Percentiles rank a stretch among this genome's conserved stretches.
Evolutionary conservation across 1,140 invertebrate species (phyloP).

Genomic region (Zaprionus nigranus): DNA sequence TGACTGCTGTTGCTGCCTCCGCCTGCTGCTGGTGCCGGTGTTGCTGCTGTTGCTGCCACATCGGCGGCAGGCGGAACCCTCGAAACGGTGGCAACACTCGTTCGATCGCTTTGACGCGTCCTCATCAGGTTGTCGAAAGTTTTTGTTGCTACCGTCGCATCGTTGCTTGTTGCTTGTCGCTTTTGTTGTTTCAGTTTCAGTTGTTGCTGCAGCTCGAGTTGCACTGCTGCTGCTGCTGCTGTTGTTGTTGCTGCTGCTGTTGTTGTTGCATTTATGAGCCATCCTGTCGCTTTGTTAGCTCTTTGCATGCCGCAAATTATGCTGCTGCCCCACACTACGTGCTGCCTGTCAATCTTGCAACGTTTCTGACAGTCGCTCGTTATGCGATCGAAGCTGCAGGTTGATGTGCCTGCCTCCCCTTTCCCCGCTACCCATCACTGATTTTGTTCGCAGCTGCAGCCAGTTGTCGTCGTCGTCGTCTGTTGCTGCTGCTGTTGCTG

Average conservation of each 20-base stretch:
- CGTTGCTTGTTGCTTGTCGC: slow-evolving; percentile 1
- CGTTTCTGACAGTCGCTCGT: slow-evolving; percentile 34
- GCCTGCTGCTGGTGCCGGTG: not conserved
- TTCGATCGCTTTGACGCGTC: slow-evolving; percentile 79
- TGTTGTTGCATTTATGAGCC: slow-evolving; percentile 30
- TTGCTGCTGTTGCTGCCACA: slow-evolving; percentile 15
- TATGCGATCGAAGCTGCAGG: slow-evolving; percentile 44
- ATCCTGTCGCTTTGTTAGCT: slow-evolving; percentile 75
- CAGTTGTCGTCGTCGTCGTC: slow-evolving; percentile 39
- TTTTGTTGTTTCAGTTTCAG: not conserved
- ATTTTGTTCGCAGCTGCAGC: slow-evolving; percentile 36
- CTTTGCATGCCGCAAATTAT: slow-evolving; percentile 82
- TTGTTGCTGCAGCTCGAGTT: slow-evolving; percentile 1
- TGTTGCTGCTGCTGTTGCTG: not conserved
- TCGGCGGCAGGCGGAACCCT: slow-evolving; percentile 20
- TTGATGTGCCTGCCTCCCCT: slow-evolving; percentile 7
- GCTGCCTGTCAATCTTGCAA: slow-evolving; percentile 29
- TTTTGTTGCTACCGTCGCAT: slow-evolving; percentile 13
- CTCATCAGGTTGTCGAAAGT: slow-evolving; percentile 76
- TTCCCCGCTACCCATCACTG: slow-evolving; percentile 5
- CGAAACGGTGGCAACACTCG: slow-evolving; percentile 50
- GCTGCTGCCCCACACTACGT: slow-evolving; percentile 25
- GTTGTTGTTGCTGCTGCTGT: slow-evolving; percentile 12
- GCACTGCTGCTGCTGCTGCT: slow-evolving; percentile 1
- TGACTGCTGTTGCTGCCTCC: slow-evolving; percentile 25